These are phyloP conservation scores for Epirrita christyi DNA, from an alignment of 2,888 invertebrate genomes.

Conservation along the genomic window DNA sequence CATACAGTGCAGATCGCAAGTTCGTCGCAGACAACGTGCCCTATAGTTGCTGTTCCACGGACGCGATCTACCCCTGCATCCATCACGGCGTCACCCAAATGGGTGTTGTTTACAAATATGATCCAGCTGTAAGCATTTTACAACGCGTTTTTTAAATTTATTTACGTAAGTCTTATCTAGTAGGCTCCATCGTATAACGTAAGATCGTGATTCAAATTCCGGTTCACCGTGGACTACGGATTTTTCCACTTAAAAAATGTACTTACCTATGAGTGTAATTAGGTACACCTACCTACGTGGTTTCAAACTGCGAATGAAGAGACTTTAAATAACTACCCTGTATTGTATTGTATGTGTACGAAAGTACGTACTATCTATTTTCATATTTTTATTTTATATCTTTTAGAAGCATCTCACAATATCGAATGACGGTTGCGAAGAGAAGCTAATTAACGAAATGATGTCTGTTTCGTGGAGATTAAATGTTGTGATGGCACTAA, in stretches of 20 bases:
- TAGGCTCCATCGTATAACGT: too few relatives aligned
- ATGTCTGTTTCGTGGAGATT: conserved; percentile 76
- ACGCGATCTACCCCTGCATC: conserved; percentile 82
- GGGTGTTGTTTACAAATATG: conserved; percentile 83
- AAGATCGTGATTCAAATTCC: too few relatives aligned
- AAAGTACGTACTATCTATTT: too few relatives aligned
- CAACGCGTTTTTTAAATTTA: too few relatives aligned
- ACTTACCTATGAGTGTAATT: too few relatives aligned
- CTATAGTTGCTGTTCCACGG: conserved; percentile 86
- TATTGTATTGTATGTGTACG: too few relatives aligned
- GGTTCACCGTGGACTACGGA: too few relatives aligned
- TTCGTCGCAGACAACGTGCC: conserved; percentile 84
- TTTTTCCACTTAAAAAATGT: too few relatives aligned
- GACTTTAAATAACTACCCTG: too few relatives aligned
- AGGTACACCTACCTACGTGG: too few relatives aligned
- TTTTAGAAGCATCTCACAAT: conserved; percentile 68
- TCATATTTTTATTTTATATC: not conserved
- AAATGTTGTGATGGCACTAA: conserved; percentile 73
- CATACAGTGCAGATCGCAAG: conserved; percentile 56
- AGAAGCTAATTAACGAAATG: conserved; percentile 77
- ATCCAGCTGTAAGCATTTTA: conserved; percentile 61
- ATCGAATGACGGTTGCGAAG: conserved; percentile 76
- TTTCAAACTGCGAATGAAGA: too few relatives aligned
- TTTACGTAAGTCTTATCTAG: too few relatives aligned
- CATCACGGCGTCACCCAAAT: conserved; percentile 83